Conservation (phyloP, 1,140 invertebrate genomes). For the Paralvinella palmiformis region DNA sequence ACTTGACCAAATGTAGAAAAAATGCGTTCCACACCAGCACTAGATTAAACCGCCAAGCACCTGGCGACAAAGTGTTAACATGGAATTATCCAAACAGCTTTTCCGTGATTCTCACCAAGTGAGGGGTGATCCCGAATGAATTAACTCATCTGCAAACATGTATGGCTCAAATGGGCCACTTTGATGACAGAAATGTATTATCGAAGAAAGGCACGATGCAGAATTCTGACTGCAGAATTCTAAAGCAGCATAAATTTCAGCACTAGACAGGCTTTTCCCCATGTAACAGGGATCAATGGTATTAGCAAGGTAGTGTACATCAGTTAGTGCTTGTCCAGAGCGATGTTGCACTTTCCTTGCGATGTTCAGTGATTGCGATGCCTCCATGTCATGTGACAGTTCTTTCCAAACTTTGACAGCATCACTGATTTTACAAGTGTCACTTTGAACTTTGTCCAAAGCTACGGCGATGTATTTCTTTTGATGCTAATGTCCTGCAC, state of each 20-base stretch:
- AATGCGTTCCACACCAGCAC: too few species aligned
- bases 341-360: neutral
- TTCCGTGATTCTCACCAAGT: neutral
- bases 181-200: neutral
- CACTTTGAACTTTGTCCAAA: neutral
- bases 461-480: neutral
- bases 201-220: neutral
- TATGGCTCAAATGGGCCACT: neutral
- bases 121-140: neutral
- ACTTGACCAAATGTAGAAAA: too few species aligned
- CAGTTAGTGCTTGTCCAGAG: neutral
- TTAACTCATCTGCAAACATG: neutral
- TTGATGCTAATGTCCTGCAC: too few species aligned
- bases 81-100: too few species aligned
- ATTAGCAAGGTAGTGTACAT: neutral
- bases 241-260: neutral
- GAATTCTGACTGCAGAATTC: neutral
- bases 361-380: neutral
- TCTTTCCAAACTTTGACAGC: constrained; percentile 1
- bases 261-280: neutral
- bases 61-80: too few species aligned
- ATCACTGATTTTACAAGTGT: neutral
- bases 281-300: neutral
- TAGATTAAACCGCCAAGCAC: too few species aligned
- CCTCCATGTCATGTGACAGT: neutral